Conservation (phyloP, 2,888 invertebrate species). For the Gymnoscelis rufifasciata region DNA sequence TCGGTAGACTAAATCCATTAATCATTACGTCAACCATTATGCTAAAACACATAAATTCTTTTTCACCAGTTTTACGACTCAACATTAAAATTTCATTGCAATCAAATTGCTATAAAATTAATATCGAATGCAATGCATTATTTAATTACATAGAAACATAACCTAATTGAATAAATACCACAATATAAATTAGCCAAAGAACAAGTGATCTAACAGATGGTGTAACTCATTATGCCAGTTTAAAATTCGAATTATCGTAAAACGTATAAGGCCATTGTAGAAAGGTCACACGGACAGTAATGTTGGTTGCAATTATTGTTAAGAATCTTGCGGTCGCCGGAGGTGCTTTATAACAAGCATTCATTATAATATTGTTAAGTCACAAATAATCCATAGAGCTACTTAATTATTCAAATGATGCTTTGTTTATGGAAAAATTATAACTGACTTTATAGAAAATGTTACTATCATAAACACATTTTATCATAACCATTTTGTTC, state of each 20-base stretch:
- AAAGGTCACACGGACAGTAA: conserved; percentile 12
- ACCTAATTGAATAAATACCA: conserved; percentile 4
- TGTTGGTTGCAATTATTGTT: conserved; percentile 14
- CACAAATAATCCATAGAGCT: background rate
- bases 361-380: conserved; percentile 2
- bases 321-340: conserved; percentile 7
- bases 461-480: too few relatives aligned
- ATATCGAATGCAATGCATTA: conserved; percentile 2
- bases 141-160: background rate
- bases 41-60: background rate
- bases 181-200: conserved; percentile 9
- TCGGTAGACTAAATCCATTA: too few relatives aligned
- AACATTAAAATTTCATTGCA: background rate
- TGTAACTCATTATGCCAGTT: conserved; percentile 7
- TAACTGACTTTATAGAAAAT: too few relatives aligned
- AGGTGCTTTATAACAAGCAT: conserved; percentile 6
- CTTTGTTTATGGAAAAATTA: too few relatives aligned
- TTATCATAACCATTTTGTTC: too few relatives aligned
- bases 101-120: background rate
- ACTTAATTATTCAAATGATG: background rate
- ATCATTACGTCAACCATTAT: background rate
- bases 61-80: background rate
- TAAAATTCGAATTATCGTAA: conserved; percentile 8
- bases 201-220: conserved; percentile 11
- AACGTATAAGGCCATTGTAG: conserved; percentile 13